phyloP scores from a whole-genome alignment of 2,888 invertebrate genomes.

The Nephrocerus scutellatus region DNA sequence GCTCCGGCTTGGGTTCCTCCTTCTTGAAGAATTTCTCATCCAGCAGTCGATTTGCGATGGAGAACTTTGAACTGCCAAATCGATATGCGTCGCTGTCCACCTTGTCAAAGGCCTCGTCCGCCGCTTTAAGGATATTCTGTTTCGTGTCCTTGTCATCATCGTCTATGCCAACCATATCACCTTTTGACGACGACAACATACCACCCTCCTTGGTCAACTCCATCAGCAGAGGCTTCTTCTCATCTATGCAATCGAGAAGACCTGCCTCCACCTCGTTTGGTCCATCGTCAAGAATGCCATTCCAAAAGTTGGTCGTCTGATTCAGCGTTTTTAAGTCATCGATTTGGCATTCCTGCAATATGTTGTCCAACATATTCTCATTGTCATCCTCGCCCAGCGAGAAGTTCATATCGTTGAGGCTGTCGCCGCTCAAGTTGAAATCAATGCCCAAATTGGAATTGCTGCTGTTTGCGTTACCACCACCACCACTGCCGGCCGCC shows the following conservation, averaged over 20 bases:
- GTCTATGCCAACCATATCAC: constrained; percentile 11
- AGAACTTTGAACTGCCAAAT: constrained; percentile 20
- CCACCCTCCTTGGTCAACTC: constrained; percentile 24
- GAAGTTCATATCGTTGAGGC: constrained; percentile 44
- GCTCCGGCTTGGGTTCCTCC: constrained; percentile 21
- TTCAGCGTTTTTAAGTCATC: constrained; percentile 46
- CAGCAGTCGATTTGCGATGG: constrained; percentile 18
- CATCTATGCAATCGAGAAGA: constrained; percentile 39
- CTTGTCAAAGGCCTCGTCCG: too few species aligned
- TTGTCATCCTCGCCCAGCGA: constrained; percentile 42
- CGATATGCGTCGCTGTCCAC: constrained; percentile 10
- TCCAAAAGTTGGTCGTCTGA: constrained; percentile 47
- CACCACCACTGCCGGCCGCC: constrained; percentile 35
- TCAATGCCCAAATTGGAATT: constrained; percentile 37
- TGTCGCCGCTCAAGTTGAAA: constrained; percentile 46
- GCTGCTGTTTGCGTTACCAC: constrained; percentile 25
- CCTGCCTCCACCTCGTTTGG: constrained; percentile 34
- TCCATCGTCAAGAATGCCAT: constrained; percentile 46
- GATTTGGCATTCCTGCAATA: constrained; percentile 46
- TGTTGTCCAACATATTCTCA: constrained; percentile 47
- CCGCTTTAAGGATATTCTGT: too few species aligned
- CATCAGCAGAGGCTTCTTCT: too few species aligned
- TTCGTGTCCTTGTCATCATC: constrained; percentile 20
- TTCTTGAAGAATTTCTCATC: constrained; percentile 40
- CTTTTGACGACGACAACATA: neutral